Evolutionary conservation across 2,113 vertebrate species (phyloP).

Genomic region (Ibidorhyncha struthersii): DNA sequence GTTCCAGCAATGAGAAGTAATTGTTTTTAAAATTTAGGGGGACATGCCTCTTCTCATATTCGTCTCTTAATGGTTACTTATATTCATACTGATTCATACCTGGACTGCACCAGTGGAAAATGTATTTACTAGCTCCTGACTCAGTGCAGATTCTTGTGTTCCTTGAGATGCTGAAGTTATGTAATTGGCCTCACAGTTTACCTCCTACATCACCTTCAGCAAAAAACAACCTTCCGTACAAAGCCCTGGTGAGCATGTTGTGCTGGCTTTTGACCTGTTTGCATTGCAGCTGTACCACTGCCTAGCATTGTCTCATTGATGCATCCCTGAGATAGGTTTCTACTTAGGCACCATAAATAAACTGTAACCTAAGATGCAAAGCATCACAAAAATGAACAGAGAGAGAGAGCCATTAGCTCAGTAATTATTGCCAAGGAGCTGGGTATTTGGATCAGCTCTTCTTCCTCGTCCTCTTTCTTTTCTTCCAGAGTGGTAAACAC

Average conservation of each 20-base stretch:
- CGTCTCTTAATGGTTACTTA: neutral
- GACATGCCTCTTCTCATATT: neutral
- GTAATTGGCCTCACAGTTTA: neutral
- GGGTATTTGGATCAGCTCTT: neutral
- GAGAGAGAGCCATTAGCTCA: neutral
- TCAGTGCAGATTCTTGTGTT: neutral
- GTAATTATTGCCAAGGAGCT: neutral
- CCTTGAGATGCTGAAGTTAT: neutral
- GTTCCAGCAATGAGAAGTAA: neutral
- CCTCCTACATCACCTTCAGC: neutral
- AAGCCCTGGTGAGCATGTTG: neutral
- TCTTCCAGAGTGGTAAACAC: neutral
- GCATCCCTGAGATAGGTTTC: neutral
- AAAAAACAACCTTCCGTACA: neutral
- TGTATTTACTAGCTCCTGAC: neutral
- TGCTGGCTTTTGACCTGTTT: neutral
- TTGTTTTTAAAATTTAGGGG: neutral
- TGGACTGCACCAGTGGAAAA: neutral
- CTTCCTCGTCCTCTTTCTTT: neutral
- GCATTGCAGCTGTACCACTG: neutral
- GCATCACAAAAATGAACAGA: neutral
- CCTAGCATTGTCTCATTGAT: rapidly evolving
- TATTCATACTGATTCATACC: neutral
- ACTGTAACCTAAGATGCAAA: neutral
- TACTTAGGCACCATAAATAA: neutral